phyloP scores from a whole-genome alignment of 2,797 vertebrate genomes.

The Gadopsis marmoratus region DNA sequence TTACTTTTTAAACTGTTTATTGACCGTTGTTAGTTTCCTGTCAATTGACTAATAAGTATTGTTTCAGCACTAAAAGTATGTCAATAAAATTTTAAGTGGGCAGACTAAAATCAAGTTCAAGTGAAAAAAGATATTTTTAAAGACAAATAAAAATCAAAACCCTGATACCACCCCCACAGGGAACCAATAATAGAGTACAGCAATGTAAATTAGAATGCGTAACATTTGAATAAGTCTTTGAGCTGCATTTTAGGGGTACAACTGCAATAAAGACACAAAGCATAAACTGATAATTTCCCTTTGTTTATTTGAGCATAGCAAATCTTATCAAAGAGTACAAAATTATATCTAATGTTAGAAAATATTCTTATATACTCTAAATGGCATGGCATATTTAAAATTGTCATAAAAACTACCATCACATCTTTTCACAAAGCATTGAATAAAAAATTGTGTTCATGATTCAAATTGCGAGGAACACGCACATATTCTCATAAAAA shows the following conservation, averaged over 20 bases:
- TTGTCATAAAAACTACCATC: background rate
- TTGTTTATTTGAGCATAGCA: conserved; percentile 61
- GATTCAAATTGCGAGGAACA: background rate
- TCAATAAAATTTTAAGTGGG: background rate
- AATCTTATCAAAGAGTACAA: conserved; percentile 57
- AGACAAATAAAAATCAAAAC: background rate
- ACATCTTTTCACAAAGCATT: conserved; percentile 20
- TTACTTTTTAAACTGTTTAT: background rate
- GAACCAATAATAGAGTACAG: background rate
- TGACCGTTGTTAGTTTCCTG: background rate
- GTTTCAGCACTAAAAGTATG: background rate
- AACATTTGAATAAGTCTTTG: background rate
- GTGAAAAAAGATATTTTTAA: background rate
- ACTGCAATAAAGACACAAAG: conserved; percentile 27
- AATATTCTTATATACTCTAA: conserved; percentile 33
- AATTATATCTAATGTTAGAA: conserved; percentile 53
- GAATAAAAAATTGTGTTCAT: background rate
- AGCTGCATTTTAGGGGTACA: background rate
- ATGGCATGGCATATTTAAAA: conserved; percentile 25
- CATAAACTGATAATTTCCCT: conserved; percentile 23
- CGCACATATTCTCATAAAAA: background rate
- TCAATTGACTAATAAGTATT: background rate
- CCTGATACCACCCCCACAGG: background rate
- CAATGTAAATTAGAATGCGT: background rate
- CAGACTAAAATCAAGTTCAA: background rate